Evolutionary conservation across 2,888 invertebrate species (phyloP), one percentile per base, ranked within the genome.

Genomic region (Bugulina stolonifera): DNA sequence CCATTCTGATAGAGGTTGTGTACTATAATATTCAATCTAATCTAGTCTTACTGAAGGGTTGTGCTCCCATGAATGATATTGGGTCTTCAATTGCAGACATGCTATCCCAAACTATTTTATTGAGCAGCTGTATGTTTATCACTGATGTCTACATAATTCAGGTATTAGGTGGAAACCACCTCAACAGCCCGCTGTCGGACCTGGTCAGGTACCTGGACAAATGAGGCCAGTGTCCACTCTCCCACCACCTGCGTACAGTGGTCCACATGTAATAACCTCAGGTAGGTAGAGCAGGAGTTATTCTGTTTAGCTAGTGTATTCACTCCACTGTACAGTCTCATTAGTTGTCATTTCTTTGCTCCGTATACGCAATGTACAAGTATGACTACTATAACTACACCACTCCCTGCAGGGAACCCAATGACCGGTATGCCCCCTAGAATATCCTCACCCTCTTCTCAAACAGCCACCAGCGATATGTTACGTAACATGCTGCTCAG

Each of bases 151-250:
- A n/a, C n/a, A n/a, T n/a, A n/a, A n/a, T n/a, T 10, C 27, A 64
- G 64, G 64, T 32, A 64, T 64, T 10, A 27, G 64, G 34, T 64
- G 64, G 64, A 64, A 64, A 27, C 25, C 64, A 5, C 64, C 64
- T 10, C 64, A 64, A 32, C 32, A 14, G 25, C 22, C 29, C 5
- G 27, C 34, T 2, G 27, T 32, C 32, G n/a, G 5, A 29, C 64
- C 64, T 18, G 2, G 2, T 14, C 10, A 18, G 57, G 23, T 5
- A 25, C 10, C 14, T 14, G n/a, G 25, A n/a, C n/a, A n/a, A n/a
- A 3, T 43, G 10, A 43, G 43, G 18, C 43, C 43, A 43, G 18
- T 18, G 10, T 2, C 14, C 32, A 5, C 29, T 5, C 64, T 25
- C 3, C 64, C 64, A 3, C 57, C 57, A 5, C 64, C 64, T 32